Evolutionary conservation across 2,888 invertebrate species (phyloP), one percentile per base, ranked within the genome.

Genomic region (Bombyx huttoni): DNA sequence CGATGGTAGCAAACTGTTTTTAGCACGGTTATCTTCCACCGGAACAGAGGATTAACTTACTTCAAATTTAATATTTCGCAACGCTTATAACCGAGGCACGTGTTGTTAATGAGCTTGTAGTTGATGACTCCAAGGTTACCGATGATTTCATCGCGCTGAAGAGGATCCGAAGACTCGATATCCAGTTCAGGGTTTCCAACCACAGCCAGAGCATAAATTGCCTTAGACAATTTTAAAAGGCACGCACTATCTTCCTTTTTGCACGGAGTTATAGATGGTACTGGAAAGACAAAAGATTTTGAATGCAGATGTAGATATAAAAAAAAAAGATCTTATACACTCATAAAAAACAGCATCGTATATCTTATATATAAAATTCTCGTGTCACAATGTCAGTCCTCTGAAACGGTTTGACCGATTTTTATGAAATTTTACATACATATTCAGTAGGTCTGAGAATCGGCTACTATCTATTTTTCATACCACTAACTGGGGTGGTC

Each of bases 31-130:
- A 1, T 24, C 24, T 24, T 24, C 24, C 24, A 24, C 3, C 5
- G 5, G 24, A 24, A 24, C 24, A 24, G 24, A 24, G 24, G 1
- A 24, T 24, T 3, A 24, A 46, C 53, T 49, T 49, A 53, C 53
- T 47, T 49, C n/a, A 47, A 13, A 33, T 34, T 51, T 47, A 24
- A 9, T n/a, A 53, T 13, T 2, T 13, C 33, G 49, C 53, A 53
- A 1, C n/a, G 13, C 8, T 49, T 49, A 13, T 47, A 49, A 3
- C 55, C 55, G 9, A 8, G 5, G 0, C 40, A n/a, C n/a, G 50
- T 45, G 8, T 8, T 50, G 9, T 53, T 50, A 9, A 7, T 45
- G 1, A 55, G 5, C 10, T 35, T 50, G 47, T 55, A 55, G 8
- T 49, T 13, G 9, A 53, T 13, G 7, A 10, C 9, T 3, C 9